A percentile compares a stretch with the other conserved stretches of the same genome.
phyloP scores from a whole-genome alignment of 2,113 vertebrate species.

The Ctenodactylus gundi region DNA sequence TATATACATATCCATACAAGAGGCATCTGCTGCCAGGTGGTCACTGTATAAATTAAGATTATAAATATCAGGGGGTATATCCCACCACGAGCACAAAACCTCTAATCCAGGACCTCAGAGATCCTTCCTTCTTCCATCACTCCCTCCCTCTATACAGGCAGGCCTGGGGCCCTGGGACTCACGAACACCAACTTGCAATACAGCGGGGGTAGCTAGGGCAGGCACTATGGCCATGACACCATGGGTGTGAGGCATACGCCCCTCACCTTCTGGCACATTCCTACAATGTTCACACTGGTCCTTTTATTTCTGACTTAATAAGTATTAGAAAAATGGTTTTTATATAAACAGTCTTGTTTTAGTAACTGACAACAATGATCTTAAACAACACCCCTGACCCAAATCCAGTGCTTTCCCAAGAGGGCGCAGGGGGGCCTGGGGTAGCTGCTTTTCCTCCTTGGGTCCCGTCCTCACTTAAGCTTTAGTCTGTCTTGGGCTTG shows the following conservation, averaged over 20 bases:
- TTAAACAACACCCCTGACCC: not conserved
- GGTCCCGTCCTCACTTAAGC: not conserved
- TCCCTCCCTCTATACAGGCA: constrained; percentile 58
- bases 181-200: not conserved
- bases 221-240: not conserved
- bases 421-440: accelerated
- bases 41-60: constrained; percentile 86
- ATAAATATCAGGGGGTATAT: constrained; percentile 86
- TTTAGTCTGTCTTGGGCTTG: accelerated
- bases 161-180: constrained; percentile 38
- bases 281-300: not conserved
- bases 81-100: constrained; percentile 84
- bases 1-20: constrained; percentile 83
- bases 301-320: not conserved
- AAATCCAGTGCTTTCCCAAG: not conserved
- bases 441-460: not conserved
- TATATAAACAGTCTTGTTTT: not conserved
- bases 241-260: not conserved
- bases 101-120: constrained; percentile 75
- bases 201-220: not conserved
- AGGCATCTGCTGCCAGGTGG: constrained; percentile 73
- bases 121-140: not conserved
- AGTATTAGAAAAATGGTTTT: not conserved
- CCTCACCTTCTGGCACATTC: not conserved
- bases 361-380: not conserved